Conservation (phyloP, 2,113 vertebrate genomes). For the Morone chrysops region DNA sequence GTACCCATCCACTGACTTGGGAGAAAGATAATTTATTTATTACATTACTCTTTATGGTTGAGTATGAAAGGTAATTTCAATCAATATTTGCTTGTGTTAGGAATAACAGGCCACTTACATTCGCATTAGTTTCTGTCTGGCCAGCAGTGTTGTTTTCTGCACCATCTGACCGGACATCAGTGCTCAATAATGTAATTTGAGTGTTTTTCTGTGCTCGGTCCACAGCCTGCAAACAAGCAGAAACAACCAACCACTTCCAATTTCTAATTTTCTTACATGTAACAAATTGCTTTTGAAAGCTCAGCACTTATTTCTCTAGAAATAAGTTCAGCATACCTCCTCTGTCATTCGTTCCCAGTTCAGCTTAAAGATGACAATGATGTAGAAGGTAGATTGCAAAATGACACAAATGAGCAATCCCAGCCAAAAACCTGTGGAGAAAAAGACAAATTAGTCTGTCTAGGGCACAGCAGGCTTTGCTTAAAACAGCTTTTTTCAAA, state of each 20-base stretch:
- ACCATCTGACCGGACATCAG: background rate
- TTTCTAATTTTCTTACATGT: background rate
- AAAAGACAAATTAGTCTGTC: slow-evolving; percentile 1
- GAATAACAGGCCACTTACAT: slow-evolving; percentile 36
- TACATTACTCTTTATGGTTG: background rate
- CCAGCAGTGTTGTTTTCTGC: background rate
- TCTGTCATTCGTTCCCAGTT: slow-evolving; percentile 90
- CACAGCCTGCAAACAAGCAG: slow-evolving; percentile 66
- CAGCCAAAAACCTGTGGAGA: slow-evolving; percentile 88
- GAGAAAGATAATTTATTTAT: background rate
- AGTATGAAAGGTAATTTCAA: background rate
- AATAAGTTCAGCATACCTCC: slow-evolving; percentile 80
- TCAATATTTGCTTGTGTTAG: background rate
- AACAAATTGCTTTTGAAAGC: background rate
- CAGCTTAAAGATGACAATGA: slow-evolving; percentile 83
- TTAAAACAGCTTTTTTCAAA: background rate
- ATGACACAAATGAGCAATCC: slow-evolving; percentile 86
- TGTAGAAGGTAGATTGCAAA: slow-evolving; percentile 85
- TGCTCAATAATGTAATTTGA: slow-evolving; percentile 7
- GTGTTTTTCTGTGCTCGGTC: slow-evolving; percentile 59
- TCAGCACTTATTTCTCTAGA: background rate
- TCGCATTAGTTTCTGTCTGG: slow-evolving; percentile 11
- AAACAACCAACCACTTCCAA: background rate
- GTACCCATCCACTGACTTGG: slow-evolving; percentile 64
- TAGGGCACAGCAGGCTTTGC: background rate